phyloP scores from a whole-genome alignment of 2,797 vertebrate genomes.

The Pseudopleuronectes americanus region DNA sequence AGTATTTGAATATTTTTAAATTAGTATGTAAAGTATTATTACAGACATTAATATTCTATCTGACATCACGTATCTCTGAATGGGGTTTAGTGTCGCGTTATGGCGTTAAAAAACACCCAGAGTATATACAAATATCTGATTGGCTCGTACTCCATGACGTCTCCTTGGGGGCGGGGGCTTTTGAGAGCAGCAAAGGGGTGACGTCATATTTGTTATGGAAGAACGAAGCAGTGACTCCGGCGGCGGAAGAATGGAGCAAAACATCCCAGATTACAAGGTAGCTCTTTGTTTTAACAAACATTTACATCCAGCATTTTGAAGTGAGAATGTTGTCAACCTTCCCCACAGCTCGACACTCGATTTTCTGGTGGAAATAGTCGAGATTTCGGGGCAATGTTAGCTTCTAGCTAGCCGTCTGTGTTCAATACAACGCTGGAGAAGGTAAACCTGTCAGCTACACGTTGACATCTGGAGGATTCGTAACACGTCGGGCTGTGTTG shows the following conservation, averaged over 20 bases:
- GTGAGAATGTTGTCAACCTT: background rate
- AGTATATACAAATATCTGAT: constrained; percentile 18
- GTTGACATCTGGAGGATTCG: background rate
- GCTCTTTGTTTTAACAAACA: fast-evolving
- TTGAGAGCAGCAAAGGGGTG: constrained; percentile 63
- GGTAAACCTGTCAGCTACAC: background rate
- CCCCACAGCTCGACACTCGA: fast-evolving
- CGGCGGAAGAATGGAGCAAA: constrained; percentile 75
- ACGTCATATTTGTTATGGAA: constrained; percentile 80
- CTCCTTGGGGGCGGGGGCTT: constrained; percentile 21
- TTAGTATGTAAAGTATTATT: no score
- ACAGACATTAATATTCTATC: no score
- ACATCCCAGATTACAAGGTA: constrained; percentile 76
- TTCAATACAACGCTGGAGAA: background rate
- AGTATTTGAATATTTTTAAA: no score
- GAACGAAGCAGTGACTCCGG: constrained; percentile 27
- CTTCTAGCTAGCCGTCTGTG: constrained; percentile 1
- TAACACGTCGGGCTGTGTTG: background rate
- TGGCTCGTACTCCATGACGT: constrained; percentile 14
- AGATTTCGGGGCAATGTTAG: constrained; percentile 1
- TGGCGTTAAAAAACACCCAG: no score
- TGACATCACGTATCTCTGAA: no score
- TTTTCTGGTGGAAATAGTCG: background rate
- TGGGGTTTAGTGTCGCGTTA: no score
- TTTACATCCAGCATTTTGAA: fast-evolving